These are phyloP conservation scores for Abrostola tripartita DNA, from an alignment of 2,888 invertebrate genomes.

Conservation along the genomic window DNA sequence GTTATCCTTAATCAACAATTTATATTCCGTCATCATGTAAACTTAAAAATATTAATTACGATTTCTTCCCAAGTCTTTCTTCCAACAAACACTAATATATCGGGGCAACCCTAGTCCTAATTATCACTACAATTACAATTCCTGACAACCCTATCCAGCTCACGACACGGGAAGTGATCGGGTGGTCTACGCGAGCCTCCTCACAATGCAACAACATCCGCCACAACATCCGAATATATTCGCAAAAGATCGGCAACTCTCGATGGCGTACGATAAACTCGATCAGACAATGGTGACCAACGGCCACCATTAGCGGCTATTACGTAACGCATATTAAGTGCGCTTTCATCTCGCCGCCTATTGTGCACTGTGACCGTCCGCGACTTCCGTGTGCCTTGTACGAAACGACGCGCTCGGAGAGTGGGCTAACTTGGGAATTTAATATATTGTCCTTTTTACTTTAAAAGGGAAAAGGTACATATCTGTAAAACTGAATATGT, in stretches of 20 bases:
- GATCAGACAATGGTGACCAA: conserved; percentile 69
- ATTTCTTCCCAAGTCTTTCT: too few relatives aligned
- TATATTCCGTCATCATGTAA: neutral
- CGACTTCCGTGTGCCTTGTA: conserved; percentile 77
- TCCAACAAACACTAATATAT: too few relatives aligned
- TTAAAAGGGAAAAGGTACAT: too few relatives aligned
- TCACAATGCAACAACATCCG: conserved; percentile 39
- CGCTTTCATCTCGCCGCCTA: conserved; percentile 85
- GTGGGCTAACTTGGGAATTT: conserved; percentile 23
- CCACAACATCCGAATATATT: conserved; percentile 13
- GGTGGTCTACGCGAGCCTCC: conserved; percentile 8
- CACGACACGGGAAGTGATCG: conserved; percentile 5
- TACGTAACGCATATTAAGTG: conserved; percentile 84
- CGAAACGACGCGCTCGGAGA: conserved; percentile 16
- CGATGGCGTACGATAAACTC: conserved; percentile 55
- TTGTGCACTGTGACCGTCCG: conserved; percentile 71
- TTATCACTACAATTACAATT: too few relatives aligned
- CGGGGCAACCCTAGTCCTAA: too few relatives aligned
- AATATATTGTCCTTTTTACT: neutral
- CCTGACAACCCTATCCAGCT: too few relatives aligned
- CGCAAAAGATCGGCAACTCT: conserved; percentile 51
- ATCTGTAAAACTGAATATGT: too few relatives aligned
- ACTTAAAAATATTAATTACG: neutral
- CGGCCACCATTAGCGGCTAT: conserved; percentile 71
- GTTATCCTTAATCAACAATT: too few relatives aligned